Evolutionary conservation across 1,140 invertebrate species (phyloP), one percentile per base, ranked within the genome.

Genomic region (Macrobrachium nipponense): DNA sequence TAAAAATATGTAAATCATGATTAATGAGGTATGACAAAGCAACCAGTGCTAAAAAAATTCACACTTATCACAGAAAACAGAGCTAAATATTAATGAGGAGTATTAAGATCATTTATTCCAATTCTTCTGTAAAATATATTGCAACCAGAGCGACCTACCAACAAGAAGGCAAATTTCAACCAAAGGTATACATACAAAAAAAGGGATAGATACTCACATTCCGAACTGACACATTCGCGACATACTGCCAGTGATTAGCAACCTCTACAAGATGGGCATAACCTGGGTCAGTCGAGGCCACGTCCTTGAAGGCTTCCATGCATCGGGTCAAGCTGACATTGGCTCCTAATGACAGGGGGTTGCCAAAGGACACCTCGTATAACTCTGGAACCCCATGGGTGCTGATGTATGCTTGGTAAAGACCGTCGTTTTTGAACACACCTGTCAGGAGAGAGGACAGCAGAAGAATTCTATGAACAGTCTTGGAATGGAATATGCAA

Each of bases 391-490:
- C 87, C 6, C 89, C 90, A 76, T 90, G 90, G 5, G 92, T 82
- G 61, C 91, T 91, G 76, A 92, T 90, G 72, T 91, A 90, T 4
- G 90, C 88, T 18, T 90, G 87, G 89, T 90, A 92, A 5, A 90
- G 91, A 20, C 90, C 91, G 73, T 91, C 90, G 68, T 91, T 89
- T 84, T 90, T 90, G 87, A 90, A 92, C 10, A 92, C 91, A 62
- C 91, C 91, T 91, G 82, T 0, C 86, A 89, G 11, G 8, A 5
- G 10, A 78, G 5, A 44, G 27, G 90, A 90, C 87, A 90, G 92
- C 8, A 92, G 91, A 64, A 91, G 91, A 91, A 18, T 44, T 61
- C 15, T 36, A 43, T 44, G 18, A 76, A n/a, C 15, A 1, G 17
- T 18, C 5, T 4, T 36, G 18, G 12, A 75, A 10, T 61, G 62